Evolutionary conservation across 2,888 invertebrate species (phyloP), one percentile per base, ranked within the genome.

Genomic region (Tachina grossa): DNA sequence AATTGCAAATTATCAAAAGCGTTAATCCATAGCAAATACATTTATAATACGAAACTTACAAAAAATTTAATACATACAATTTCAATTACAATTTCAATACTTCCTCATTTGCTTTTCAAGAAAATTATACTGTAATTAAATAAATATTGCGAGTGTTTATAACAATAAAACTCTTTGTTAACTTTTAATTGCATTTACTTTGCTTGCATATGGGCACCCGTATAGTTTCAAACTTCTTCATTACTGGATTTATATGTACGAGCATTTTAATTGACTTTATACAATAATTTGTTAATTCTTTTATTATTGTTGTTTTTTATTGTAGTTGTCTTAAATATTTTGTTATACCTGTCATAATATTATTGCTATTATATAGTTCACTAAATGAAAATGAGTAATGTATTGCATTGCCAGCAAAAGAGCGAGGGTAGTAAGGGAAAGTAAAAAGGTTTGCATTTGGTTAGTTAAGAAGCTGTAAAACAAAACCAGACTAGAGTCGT

Each of bases 221-320:
- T 49, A 57, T 16, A 65, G 45, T 43, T 43, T 13, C 10, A 66
- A 57, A 43, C 10, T 66, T 83, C 65, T 77, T 71, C 82, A 57
- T 72, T 65, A 65, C 76, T 71, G 51, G 57, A 59, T 71, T 77
- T 65, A 71, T 76, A 65, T 79, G 57, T 41, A 72, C 31, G 31
- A 31, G 31, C 2, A 4, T 31, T 71, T 47, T 83, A 65, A 83
- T 59, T 71, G 39, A 69, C 69, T 82, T 81, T 53, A 63, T 9
- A 16, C 16, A 81, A 55, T 45, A 68, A 51, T 59, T 81, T 81
- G 19, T 75, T 63, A 47, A 55, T 31, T 47, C 4, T 61, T 41
- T 57, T 55, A 4, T 31, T 31, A 31, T 55, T 74, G 19, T 49
- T 74, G n/a, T 22, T 39, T 8, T 1, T 19, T 45, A 16, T 14